Evolutionary conservation across 1,140 invertebrate species (phyloP).

Genomic region (Cherax destructor): DNA sequence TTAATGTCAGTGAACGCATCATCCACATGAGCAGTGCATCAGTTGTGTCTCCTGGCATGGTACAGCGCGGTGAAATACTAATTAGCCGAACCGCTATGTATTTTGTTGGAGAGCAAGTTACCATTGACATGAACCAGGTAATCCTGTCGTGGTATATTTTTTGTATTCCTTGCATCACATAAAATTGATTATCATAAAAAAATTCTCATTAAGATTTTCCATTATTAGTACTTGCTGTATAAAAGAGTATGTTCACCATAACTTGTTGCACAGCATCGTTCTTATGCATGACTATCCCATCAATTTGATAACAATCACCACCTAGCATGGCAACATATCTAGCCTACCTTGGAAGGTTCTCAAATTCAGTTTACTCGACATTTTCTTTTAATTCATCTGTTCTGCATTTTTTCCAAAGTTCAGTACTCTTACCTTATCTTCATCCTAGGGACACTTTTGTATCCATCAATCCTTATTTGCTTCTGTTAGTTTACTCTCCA

Average conservation of each 20-base stretch:
- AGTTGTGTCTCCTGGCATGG: slow-evolving; percentile 57
- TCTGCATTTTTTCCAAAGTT: too few species aligned
- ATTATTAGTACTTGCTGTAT: too few species aligned
- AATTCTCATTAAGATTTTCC: too few species aligned
- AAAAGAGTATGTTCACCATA: too few species aligned
- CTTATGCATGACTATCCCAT: too few species aligned
- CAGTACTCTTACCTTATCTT: background rate
- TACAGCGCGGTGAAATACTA: slow-evolving; percentile 52
- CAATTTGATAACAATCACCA: too few species aligned
- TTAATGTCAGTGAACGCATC: slow-evolving; percentile 55
- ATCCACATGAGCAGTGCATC: slow-evolving; percentile 56
- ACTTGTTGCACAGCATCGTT: too few species aligned
- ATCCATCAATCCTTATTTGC: background rate
- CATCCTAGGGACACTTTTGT: background rate
- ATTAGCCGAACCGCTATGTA: slow-evolving; percentile 56
- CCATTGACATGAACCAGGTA: slow-evolving; percentile 61
- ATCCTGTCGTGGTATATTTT: background rate
- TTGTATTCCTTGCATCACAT: background rate
- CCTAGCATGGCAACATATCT: too few species aligned
- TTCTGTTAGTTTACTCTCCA: background rate
- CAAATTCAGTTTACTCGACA: too few species aligned
- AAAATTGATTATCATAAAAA: background rate
- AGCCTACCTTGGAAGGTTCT: too few species aligned
- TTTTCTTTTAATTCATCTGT: too few species aligned
- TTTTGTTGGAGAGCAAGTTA: slow-evolving; percentile 57